Conservation (phyloP, 37 sponge, comb jelly and placozoan species). For the Eunapius fragilis region DNA sequence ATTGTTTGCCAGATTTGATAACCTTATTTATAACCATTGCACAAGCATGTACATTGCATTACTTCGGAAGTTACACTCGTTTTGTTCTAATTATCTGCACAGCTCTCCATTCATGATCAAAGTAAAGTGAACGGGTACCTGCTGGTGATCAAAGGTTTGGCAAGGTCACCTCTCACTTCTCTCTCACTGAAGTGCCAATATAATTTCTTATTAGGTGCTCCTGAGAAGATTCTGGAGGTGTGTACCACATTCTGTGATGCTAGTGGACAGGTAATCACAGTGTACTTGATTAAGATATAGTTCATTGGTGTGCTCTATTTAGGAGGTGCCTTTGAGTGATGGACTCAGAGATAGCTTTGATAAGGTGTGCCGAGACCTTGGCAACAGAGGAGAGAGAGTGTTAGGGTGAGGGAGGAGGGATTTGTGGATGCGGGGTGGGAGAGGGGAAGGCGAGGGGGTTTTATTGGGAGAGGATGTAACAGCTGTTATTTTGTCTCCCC, state of each 20-base stretch:
- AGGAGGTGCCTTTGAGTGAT: slow-evolving; percentile 48
- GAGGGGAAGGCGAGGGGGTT: no score
- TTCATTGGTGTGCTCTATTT: slow-evolving; percentile 2
- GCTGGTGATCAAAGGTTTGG: slow-evolving; percentile 97
- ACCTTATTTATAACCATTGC: no score
- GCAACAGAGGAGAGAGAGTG: slow-evolving; percentile 96
- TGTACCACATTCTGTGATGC: slow-evolving; percentile 63
- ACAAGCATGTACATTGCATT: background rate
- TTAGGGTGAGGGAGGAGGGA: slow-evolving; percentile 67
- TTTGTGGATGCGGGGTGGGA: no score
- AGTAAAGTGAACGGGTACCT: slow-evolving; percentile 56
- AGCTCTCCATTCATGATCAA: slow-evolving; percentile 93
- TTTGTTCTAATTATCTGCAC: no score
- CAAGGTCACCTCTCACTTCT: background rate
- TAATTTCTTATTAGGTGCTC: slow-evolving; percentile 58
- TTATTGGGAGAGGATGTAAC: background rate
- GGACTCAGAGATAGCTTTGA: slow-evolving; percentile 65
- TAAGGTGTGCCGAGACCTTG: slow-evolving; percentile 77
- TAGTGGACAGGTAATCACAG: slow-evolving; percentile 56
- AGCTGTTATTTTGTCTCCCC: background rate
- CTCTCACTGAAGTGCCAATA: background rate
- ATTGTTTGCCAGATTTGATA: no score
- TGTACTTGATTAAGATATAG: background rate
- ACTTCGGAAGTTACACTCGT: no score
- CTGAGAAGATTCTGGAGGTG: slow-evolving; percentile 85